Base-by-base conservation (phyloP, 1,140 invertebrate genomes). In the Spodoptera frugiperda region DNA sequence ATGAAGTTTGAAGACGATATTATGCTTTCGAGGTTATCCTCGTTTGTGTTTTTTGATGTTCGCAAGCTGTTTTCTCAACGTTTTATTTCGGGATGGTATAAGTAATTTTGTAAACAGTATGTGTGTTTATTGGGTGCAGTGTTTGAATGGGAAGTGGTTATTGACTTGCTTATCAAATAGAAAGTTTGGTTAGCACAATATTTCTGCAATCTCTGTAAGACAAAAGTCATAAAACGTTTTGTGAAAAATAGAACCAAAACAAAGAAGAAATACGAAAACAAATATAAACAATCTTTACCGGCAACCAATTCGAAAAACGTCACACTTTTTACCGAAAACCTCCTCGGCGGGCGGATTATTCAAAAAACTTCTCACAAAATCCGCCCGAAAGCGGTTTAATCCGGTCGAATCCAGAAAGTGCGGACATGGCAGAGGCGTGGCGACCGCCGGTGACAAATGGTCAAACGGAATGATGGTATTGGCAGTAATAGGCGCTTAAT, bases 361-460 rank as follows among this genome's bases (percentile, higher is more conserved):
- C 19, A 75, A 70, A 75, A 75, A 76, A 53, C 17, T 59, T 73
- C 53, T 59, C 17, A 25, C 51, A 51, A 61, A 74, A 81, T 77
- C 79, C 68, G 48, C 61, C 44, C 77, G 68, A 74, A 67, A 78
- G 73, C 74, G 70, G 57, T 65, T 54, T 73, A 76, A 76, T 79
- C 78, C 74, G 70, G 78, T 77, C 51, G 59, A 53, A 77, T 74
- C 73, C 54, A 72, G 73, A 77, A 78, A 78, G 70, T 77, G 78
- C 75, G 75, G 49, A 81, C 78, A 82, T 59, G 74, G 80, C 65
- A 68, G 73, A 82, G 83, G 84, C 81, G 85, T 82, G 80, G 59
- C 78, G 49, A 57, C 44, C 57, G 39, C 53, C 77, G 67, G 72
- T 87, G 83, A 87, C 82, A 83, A 87, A 83, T 83, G 83, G 77